Evolutionary conservation across 2,113 vertebrate species (phyloP), one percentile per base, ranked within the genome.

Genomic region (Sebastes fasciatus): DNA sequence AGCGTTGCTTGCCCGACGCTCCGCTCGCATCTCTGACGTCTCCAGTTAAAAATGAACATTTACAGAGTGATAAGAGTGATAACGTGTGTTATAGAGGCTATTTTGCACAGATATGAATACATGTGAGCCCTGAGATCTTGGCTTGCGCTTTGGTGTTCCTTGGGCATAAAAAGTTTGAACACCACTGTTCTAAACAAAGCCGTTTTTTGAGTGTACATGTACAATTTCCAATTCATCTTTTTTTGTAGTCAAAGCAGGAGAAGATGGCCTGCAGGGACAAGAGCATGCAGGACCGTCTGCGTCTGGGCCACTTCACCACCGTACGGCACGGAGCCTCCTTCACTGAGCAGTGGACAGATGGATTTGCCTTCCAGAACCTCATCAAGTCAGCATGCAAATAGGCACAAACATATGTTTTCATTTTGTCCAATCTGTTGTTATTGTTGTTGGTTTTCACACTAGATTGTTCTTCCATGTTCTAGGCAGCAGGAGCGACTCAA

Each of bases 401-500:
- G 4, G 14, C 46, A 54, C 77, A 21, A 57, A 55, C n/a, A 49
- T 14, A n/a, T 46, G 11, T 66, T 61, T 16, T 0, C 40, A 2
- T 71, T 40, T 55, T n/a, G 13, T 77, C 13, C 19, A 4, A 12
- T 40, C 13, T n/a, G 66, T 34, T 34, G 26, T 34, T 34, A 34
- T 34, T 34, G 26, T 34, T 34, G 2, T 34, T 9, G 14, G 14
- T n/a, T 12, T 23, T 82, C 7, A 78, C 58, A 45, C 9, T 6
- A n/a, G 12, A 40, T 52, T 74, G n/a, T 72, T 34, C 9, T 67
- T 58, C 0, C 17, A 1, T 34, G 21, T 84, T 83, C 2, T 70
- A 99, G 98, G 90, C 97, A 99, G 88, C 98, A 99, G 81, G 97
- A 99, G 94, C 96, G 97, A 84, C 96, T 99, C 93, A 99, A 98